Evolutionary conservation across 2,113 vertebrate genomes (phyloP), one percentile per base, ranked within the genome.

Genomic region (Chloebia gouldiae): DNA sequence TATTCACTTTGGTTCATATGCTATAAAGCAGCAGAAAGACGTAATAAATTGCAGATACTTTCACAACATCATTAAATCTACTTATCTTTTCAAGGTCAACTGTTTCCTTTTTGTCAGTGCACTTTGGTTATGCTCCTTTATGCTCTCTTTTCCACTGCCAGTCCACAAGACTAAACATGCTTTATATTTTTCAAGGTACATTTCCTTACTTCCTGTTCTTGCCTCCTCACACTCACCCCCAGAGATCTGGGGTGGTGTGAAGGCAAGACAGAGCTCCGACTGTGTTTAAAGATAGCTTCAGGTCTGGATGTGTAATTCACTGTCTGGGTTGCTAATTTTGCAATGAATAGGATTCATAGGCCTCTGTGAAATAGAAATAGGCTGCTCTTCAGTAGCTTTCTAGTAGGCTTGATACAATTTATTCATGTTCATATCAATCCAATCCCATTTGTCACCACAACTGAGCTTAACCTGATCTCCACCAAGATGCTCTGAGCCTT

Each of bases 131-230:
- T 35, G 28, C 14, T 84, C 31, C 33, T 78, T 78, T 75, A 68
- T 84, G 44, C 81, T 75, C 42, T 73, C 47, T 81, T 86, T 92
- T 70, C 37, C 53, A 75, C 70, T 76, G 82, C 65, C 70, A 90
- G 59, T n/a, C 81, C 73, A 79, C 49, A 79, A 84, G 86, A 73
- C 61, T 75, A 79, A 95, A 79, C 57, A 51, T 54, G 73, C 57
- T 91, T 91, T 72, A 49, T 81, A 45, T 89, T 93, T 87, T 71
- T 89, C 61, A 69, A 4, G 23, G 65, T 87, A 53, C 53, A 71
- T 93, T 92, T 89, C 42, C 57, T 53, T 28, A 14, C 53, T 91
- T 95, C 88, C 69, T 86, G 35, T 64, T 86, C 49, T 80, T 95
- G 47, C 47, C 33, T 88, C 70, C 66, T 91, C 69, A 28, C 11